These are phyloP conservation scores for Chloebia gouldiae DNA, from an alignment of 2,113 vertebrate genomes.

Conservation along the genomic window DNA sequence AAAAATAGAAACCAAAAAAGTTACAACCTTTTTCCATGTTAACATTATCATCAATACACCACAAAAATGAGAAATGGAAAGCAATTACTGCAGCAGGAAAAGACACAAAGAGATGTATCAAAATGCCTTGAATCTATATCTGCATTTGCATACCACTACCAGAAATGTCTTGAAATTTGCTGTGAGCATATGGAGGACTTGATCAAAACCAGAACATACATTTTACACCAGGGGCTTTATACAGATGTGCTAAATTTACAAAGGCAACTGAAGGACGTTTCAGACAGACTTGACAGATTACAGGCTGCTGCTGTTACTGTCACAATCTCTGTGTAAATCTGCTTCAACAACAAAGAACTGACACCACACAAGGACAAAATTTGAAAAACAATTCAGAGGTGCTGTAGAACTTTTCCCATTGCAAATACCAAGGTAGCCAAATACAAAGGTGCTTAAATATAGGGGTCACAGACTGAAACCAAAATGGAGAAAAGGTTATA, in stretches of 20 bases:
- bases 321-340: constrained; percentile 44
- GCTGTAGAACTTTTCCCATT: background rate
- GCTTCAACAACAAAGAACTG: constrained; percentile 41
- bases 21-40: background rate
- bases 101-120: background rate
- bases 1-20: background rate
- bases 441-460: background rate
- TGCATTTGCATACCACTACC: constrained; percentile 10
- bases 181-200: background rate
- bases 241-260: constrained; percentile 28
- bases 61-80: constrained; percentile 28
- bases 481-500: background rate
- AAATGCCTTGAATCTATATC: background rate
- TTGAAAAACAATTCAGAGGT: background rate
- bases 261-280: constrained; percentile 44
- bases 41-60: background rate
- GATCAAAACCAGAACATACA: constrained; percentile 12
- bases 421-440: background rate
- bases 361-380: constrained; percentile 38
- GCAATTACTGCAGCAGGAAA: constrained; percentile 11
- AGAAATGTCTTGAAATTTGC: constrained; percentile 26
- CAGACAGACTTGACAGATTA: constrained; percentile 52
- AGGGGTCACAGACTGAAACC: background rate
- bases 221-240: constrained; percentile 32
- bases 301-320: constrained; percentile 40